phyloP scores from a whole-genome alignment of 2,888 invertebrate genomes.

The Abrostola triplasia region DNA sequence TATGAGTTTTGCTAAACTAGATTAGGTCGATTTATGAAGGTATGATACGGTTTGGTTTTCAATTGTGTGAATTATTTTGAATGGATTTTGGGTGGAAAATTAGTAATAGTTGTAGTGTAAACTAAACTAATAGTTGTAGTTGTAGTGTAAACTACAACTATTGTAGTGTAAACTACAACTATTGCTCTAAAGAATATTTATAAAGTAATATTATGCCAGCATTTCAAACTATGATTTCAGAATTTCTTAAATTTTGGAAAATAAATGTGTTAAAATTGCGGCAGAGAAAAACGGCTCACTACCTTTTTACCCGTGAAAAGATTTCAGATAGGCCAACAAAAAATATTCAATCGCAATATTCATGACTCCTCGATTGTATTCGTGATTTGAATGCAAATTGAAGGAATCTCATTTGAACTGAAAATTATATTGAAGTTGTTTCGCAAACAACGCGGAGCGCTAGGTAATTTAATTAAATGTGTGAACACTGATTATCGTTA shows the following conservation, averaged over 20 bases:
- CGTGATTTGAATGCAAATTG: slow-evolving; percentile 73
- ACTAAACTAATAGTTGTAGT: too few relatives aligned
- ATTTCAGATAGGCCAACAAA: slow-evolving; percentile 56
- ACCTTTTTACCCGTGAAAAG: slow-evolving; percentile 49
- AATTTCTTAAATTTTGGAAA: not conserved
- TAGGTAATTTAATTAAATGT: slow-evolving; percentile 75
- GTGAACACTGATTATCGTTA: slow-evolving; percentile 69
- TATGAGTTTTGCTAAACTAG: not conserved
- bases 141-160: too few relatives aligned
- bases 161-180: too few relatives aligned
- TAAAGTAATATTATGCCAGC: too few relatives aligned
- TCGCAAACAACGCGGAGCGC: slow-evolving; percentile 58
- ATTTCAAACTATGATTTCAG: too few relatives aligned
- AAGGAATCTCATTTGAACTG: slow-evolving; percentile 66
- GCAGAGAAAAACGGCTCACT: slow-evolving; percentile 37
- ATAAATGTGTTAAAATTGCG: slow-evolving; percentile 33
- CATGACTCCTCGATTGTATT: slow-evolving; percentile 65
- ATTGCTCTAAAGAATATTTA: too few relatives aligned
- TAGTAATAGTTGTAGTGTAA: not conserved
- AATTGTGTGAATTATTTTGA: slow-evolving; percentile 6
- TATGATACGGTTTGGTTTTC: slow-evolving; percentile 18
- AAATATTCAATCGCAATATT: slow-evolving; percentile 66
- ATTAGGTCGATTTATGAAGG: slow-evolving; percentile 8
- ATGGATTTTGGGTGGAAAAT: not conserved
- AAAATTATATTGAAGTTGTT: slow-evolving; percentile 72